Base-by-base conservation (phyloP, 37 sponge, comb jelly and placozoan genomes). In the Spongilla lacustris region DNA sequence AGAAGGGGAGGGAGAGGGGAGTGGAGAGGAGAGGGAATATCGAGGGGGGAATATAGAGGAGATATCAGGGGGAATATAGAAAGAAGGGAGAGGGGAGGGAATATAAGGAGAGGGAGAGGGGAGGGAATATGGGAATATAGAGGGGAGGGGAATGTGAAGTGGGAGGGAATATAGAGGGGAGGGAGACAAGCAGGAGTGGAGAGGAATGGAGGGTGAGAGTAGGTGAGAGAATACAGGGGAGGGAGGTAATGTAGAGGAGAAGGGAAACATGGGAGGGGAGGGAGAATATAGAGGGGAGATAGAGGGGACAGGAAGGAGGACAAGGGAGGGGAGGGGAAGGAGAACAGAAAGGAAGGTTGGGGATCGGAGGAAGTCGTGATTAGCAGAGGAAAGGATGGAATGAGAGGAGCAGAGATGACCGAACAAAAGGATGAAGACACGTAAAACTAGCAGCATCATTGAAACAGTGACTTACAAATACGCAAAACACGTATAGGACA, bases 161-260 rank as follows among this genome's bases (percentile, higher is more conserved):
- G 25, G 78, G 35, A 46, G 49, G 41, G 36, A 46, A 19, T 34
- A 77, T 34, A 25, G 78, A 77, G 78, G 4, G 78, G 35, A 46
- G 41, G 49, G 36, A 34, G 78, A 34, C 17, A 19, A 38, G 24
- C 1, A 25, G 41, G 25, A n/a, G 22, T 38, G 79, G 31, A 36
- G 58, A 30, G 38, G 24, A 27, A 37, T 24, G 28, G 23, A 10
- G 50, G 34, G 24, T 8, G 28, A 17, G 28, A 2, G 31, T 22
- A 35, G 3, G 3, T 3, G 6, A 41, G 38, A 34, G 24, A n/a
- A 38, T 14, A 46, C 27, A 38, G 48, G 2, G 48, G 38, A 33
- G 4, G 48, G 38, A 33, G 4, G 25, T 24, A n/a, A 25, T 29
- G 73, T 1, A 0, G 73, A 27, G 27, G 3, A 32, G 28, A 2